phyloP scores from a whole-genome alignment of 2,797 vertebrate genomes.

The Enteromius fasciolatus region DNA sequence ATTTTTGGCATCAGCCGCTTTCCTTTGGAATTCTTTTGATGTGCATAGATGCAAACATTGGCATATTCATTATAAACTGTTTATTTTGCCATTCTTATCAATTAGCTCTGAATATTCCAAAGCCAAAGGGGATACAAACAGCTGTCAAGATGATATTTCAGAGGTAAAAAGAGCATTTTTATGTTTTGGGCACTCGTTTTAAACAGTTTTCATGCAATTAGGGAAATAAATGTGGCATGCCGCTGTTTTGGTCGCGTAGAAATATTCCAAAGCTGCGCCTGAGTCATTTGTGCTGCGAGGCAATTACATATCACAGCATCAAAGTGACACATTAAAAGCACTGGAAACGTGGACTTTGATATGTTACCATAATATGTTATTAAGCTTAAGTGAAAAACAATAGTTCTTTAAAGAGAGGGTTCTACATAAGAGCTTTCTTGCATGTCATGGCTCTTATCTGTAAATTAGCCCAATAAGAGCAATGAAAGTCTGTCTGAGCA shows the following conservation, averaged over 20 bases:
- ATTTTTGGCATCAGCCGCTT: neutral
- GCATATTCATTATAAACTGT: conserved; percentile 29
- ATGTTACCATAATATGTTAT: conserved; percentile 42
- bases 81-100: conserved; percentile 41
- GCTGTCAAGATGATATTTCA: conserved; percentile 49
- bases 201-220: conserved; percentile 66
- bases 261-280: conserved; percentile 49
- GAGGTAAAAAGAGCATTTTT: conserved; percentile 21
- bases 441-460: conserved; percentile 33
- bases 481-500: conserved; percentile 38
- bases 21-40: conserved; percentile 36
- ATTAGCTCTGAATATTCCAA: conserved; percentile 36
- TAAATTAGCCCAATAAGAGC: conserved; percentile 42
- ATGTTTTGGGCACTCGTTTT: conserved; percentile 56
- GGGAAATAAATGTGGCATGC: conserved; percentile 64
- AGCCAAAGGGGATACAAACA: conserved; percentile 34
- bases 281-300: conserved; percentile 45
- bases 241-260: conserved; percentile 35
- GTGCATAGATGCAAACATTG: conserved; percentile 30
- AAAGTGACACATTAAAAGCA: conserved; percentile 57
- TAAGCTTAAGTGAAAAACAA: conserved; percentile 37
- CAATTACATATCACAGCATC: conserved; percentile 56
- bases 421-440: conserved; percentile 32
- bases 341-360: conserved; percentile 49
- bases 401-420: conserved; percentile 44